phyloP scores from a whole-genome alignment of 2,113 vertebrate genomes.

The Anser cygnoides region DNA sequence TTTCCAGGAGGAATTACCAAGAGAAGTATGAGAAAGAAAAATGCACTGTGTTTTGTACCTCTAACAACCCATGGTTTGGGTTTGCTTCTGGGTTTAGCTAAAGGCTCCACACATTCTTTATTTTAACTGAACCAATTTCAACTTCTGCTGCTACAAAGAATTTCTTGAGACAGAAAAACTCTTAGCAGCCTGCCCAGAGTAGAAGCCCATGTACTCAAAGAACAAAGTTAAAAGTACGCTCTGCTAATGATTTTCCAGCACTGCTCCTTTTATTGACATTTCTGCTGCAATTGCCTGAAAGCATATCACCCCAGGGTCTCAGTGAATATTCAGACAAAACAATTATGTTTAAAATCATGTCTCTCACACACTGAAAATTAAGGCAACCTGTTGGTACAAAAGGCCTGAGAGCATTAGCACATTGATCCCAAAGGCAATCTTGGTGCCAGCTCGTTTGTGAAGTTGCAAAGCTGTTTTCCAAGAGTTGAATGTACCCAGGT shows the following conservation, averaged over 20 bases:
- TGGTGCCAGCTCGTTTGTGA: neutral
- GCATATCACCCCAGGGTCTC: neutral
- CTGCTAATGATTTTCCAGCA: slow-evolving; percentile 15
- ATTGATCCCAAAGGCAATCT: neutral
- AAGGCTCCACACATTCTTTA: neutral
- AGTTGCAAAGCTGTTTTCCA: neutral
- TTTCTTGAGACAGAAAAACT: neutral
- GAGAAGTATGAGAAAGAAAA: neutral
- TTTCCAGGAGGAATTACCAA: neutral
- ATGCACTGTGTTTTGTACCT: neutral
- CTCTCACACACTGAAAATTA: slow-evolving; percentile 5
- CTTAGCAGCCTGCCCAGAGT: neutral
- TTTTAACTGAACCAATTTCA: neutral
- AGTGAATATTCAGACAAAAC: slow-evolving; percentile 13
- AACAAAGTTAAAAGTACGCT: slow-evolving; percentile 16
- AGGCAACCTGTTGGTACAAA: slow-evolving; percentile 28
- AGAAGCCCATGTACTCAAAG: neutral
- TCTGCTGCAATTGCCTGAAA: neutral
- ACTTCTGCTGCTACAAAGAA: neutral
- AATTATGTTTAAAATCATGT: neutral
- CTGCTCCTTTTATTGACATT: neutral
- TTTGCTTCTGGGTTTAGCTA: neutral
- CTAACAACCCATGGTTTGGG: neutral
- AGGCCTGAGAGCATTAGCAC: neutral
- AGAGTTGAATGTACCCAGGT: neutral